Conservation (phyloP, 2,113 vertebrate genomes). For the Notarius quadriscutis region DNA sequence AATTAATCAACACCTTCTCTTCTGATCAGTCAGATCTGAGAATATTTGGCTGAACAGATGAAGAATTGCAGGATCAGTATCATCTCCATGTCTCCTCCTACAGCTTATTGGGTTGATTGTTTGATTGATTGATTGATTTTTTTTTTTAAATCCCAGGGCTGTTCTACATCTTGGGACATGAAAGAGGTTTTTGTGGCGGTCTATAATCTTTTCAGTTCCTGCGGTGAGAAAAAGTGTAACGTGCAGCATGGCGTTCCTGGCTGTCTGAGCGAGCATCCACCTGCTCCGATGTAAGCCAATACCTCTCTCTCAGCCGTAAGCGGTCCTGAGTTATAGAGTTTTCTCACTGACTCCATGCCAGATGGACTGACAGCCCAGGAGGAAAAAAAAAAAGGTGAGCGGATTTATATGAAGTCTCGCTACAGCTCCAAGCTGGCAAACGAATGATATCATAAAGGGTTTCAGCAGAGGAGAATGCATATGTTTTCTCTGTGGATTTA, state of each 20-base stretch:
- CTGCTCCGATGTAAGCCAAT: constrained; percentile 47
- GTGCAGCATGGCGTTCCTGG: constrained; percentile 12
- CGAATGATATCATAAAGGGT: constrained; percentile 25
- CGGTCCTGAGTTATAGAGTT: constrained; percentile 23
- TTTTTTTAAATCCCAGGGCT: neutral
- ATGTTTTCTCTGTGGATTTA: neutral
- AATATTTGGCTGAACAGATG: neutral
- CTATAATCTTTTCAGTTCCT: neutral
- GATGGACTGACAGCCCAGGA: constrained; percentile 25
- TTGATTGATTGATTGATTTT: neutral
- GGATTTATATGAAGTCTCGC: constrained; percentile 42
- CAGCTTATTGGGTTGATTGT: neutral
- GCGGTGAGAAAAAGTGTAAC: neutral
- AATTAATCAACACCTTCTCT: neutral
- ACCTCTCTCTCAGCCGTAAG: constrained; percentile 44
- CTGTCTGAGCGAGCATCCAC: constrained; percentile 42
- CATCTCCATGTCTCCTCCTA: neutral
- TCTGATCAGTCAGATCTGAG: neutral
- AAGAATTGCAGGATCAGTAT: neutral
- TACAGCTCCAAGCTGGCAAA: constrained; percentile 27
- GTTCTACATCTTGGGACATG: neutral
- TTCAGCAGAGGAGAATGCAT: constrained; percentile 3
- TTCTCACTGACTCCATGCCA: constrained; percentile 28
- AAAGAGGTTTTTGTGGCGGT: neutral
- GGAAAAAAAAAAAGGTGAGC: constrained; percentile 2